Percentiles rank a stretch among this genome's conserved stretches.
phyloP scores from a whole-genome alignment of 2,888 invertebrate genomes.

The Omphaloscelis lunosa region DNA sequence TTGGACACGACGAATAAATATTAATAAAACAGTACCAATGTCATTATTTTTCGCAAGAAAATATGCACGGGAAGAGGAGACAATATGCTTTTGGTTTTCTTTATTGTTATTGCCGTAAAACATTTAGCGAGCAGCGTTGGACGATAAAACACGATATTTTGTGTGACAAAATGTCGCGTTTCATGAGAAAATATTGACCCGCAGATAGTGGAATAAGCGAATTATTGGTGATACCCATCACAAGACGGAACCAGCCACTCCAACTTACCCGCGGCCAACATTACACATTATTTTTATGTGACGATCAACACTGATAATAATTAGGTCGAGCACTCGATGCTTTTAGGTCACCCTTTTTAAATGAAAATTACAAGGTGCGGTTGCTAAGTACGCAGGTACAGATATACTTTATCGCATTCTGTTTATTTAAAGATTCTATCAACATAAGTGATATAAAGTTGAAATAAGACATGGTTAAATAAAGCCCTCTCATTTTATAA shows the following conservation, averaged over 20 bases:
- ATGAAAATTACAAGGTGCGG: conserved; percentile 48
- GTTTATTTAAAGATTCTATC: conserved; percentile 19
- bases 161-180: conserved; percentile 90
- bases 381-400: conserved; percentile 29
- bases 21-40: conserved; percentile 86
- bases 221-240: conserved; percentile 83
- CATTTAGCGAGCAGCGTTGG: conserved; percentile 86
- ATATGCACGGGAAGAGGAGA: conserved; percentile 82
- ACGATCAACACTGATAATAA: conserved; percentile 59
- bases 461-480: conserved; percentile 10
- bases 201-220: conserved; percentile 89
- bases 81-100: conserved; percentile 90
- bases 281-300: conserved; percentile 69
- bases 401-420: conserved; percentile 16
- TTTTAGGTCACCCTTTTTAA: conserved; percentile 55
- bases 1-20: conserved; percentile 85
- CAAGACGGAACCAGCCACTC: conserved; percentile 77
- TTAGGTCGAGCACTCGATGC: conserved; percentile 47
- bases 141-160: conserved; percentile 90
- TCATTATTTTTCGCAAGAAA: conserved; percentile 86
- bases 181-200: conserved; percentile 91
- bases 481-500: conserved; percentile 5
- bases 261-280: conserved; percentile 60
- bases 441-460: not conserved
- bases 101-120: conserved; percentile 90